Percentiles rank a stretch among this genome's conserved stretches.
Evolutionary conservation across 1,140 invertebrate genomes (phyloP).

Genomic region (Eciton burchellii): DNA sequence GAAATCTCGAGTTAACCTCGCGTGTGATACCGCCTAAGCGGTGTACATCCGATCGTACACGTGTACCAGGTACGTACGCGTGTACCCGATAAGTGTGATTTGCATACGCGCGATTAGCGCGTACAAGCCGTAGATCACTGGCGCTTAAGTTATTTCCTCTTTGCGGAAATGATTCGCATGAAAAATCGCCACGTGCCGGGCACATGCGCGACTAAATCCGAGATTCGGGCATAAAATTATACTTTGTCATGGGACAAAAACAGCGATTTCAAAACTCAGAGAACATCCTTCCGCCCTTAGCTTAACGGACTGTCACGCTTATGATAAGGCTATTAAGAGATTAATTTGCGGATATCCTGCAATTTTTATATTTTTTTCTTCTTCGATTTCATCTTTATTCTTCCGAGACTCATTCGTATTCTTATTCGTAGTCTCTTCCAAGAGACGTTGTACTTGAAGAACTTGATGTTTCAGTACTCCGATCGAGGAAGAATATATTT

Average conservation of each 20-base stretch:
- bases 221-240: background rate
- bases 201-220: background rate
- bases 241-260: background rate
- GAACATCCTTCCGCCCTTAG: background rate
- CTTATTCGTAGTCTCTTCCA: background rate
- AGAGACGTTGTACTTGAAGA: background rate
- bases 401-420: background rate
- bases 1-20: slow-evolving; percentile 41
- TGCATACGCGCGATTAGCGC: slow-evolving; percentile 55
- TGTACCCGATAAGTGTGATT: slow-evolving; percentile 47
- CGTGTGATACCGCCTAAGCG: slow-evolving; percentile 19
- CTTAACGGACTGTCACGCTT: background rate
- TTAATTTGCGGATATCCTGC: no score
- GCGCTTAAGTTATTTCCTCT: slow-evolving; percentile 50
- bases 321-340: no score
- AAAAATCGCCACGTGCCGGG: slow-evolving; percentile 15
- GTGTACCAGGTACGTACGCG: slow-evolving; percentile 40
- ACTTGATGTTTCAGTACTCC: background rate
- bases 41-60: slow-evolving; percentile 51
- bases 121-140: slow-evolving; percentile 37
- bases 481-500: background rate
- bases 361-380: no score
- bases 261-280: background rate
- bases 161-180: slow-evolving; percentile 32
- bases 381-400: background rate